Percentiles rank a stretch among this genome's conserved stretches.
phyloP scores from a whole-genome alignment of 1,140 invertebrate genomes.

The Magallana gigas region DNA sequence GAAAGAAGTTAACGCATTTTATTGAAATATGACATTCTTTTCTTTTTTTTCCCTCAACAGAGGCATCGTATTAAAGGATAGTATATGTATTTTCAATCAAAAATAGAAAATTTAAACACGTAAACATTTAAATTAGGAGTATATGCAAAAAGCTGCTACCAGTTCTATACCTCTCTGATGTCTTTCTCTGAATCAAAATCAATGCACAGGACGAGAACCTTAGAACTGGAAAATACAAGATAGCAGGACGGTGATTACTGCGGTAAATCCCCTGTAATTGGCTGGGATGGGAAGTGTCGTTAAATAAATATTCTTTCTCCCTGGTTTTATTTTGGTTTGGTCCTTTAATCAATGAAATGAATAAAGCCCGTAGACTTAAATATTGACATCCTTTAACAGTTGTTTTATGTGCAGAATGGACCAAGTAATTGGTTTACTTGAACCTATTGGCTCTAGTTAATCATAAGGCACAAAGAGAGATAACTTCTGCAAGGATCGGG shows the following conservation, averaged over 20 bases:
- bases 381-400: background rate
- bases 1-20: too few species aligned
- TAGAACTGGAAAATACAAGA: background rate
- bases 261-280: background rate
- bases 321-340: background rate
- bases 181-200: background rate
- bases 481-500: background rate
- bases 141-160: too few species aligned
- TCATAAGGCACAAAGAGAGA: background rate
- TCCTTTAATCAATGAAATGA: slow-evolving; percentile 1
- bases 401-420: background rate
- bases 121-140: too few species aligned
- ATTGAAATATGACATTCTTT: too few species aligned
- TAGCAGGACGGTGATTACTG: background rate
- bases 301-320: background rate
- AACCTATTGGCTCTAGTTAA: background rate
- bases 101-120: too few species aligned
- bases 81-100: too few species aligned
- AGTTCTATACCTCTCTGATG: too few species aligned
- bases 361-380: background rate
- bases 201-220: background rate
- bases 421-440: background rate
- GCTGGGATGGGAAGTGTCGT: background rate
- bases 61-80: too few species aligned
- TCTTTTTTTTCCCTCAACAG: too few species aligned